A percentile compares a stretch with the other conserved stretches of the same genome.
These are phyloP conservation scores for Macrobrachium nipponense DNA, from an alignment of 1,140 invertebrate genomes.

Conservation along the genomic window DNA sequence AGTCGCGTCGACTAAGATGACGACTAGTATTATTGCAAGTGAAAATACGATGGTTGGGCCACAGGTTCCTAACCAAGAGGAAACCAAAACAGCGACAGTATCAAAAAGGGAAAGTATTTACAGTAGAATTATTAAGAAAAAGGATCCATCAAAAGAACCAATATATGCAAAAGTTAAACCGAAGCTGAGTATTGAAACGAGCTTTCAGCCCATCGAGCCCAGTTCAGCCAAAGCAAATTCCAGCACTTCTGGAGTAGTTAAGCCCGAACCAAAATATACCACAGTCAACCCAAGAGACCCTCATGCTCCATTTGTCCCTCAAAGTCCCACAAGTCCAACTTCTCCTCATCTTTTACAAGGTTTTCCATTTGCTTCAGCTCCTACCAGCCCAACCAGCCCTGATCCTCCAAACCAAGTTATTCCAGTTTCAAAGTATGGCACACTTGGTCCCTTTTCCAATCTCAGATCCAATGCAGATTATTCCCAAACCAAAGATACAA, in stretches of 20 bases:
- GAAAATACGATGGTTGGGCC: slow-evolving; percentile 1
- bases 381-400: neutral
- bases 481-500: slow-evolving; percentile 21
- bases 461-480: too few relatives aligned
- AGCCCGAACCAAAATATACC: slow-evolving; percentile 63
- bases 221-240: slow-evolving; percentile 28
- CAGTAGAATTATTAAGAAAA: slow-evolving; percentile 61
- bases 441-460: neutral
- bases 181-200: slow-evolving; percentile 60
- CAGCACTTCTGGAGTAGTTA: slow-evolving; percentile 40
- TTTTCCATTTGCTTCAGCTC: slow-evolving; percentile 1
- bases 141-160: slow-evolving; percentile 53
- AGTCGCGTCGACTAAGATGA: neutral
- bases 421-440: neutral
- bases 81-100: neutral
- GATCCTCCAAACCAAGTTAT: neutral
- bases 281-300: slow-evolving; percentile 56
- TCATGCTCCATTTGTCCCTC: slow-evolving; percentile 24
- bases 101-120: slow-evolving; percentile 63
- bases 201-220: slow-evolving; percentile 63
- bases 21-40: neutral
- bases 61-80: neutral
- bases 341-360: slow-evolving; percentile 12
- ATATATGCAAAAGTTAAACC: slow-evolving; percentile 63
- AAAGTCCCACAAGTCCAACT: slow-evolving; percentile 39